Percentiles rank a stretch among this genome's conserved stretches.
Evolutionary conservation across 1,140 invertebrate genomes (phyloP).

Genomic region (Paraescarpia echinospica): DNA sequence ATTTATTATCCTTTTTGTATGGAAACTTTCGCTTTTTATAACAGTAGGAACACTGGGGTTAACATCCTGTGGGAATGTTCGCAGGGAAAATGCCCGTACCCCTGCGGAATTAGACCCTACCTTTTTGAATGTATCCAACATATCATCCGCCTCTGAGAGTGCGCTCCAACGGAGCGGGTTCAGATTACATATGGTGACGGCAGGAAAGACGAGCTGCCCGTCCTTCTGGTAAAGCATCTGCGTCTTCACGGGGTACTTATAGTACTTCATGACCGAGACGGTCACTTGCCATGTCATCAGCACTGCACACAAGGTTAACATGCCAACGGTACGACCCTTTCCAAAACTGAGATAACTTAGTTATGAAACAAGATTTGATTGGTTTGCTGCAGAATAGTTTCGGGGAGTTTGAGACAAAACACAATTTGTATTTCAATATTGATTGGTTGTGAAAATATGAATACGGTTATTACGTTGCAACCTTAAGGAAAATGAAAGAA

Average conservation of each 20-base stretch:
- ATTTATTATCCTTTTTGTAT: too few species aligned
- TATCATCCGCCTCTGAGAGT: not conserved
- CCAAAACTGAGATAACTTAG: not conserved
- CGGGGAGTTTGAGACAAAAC: too few species aligned
- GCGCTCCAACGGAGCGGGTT: constrained; percentile 35
- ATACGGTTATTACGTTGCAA: too few species aligned
- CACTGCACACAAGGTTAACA: not conserved
- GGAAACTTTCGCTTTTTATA: too few species aligned
- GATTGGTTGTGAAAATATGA: too few species aligned
- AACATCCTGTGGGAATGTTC: not conserved
- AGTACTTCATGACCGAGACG: constrained; percentile 16
- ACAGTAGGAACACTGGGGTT: too few species aligned
- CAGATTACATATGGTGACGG: constrained; percentile 43
- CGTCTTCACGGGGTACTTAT: constrained; percentile 11
- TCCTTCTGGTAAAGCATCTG: not conserved
- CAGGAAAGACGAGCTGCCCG: constrained; percentile 36
- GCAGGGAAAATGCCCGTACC: not conserved
- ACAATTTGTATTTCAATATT: too few species aligned
- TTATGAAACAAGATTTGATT: not conserved
- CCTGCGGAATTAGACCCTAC: not conserved
- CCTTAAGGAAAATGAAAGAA: too few species aligned
- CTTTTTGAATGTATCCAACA: not conserved
- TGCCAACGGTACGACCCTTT: not conserved
- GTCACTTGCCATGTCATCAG: not conserved
- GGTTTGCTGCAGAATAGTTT: not conserved